Evolutionary conservation across 2,888 invertebrate genomes (phyloP), one percentile per base, ranked within the genome.

Genomic region (Empis livida): DNA sequence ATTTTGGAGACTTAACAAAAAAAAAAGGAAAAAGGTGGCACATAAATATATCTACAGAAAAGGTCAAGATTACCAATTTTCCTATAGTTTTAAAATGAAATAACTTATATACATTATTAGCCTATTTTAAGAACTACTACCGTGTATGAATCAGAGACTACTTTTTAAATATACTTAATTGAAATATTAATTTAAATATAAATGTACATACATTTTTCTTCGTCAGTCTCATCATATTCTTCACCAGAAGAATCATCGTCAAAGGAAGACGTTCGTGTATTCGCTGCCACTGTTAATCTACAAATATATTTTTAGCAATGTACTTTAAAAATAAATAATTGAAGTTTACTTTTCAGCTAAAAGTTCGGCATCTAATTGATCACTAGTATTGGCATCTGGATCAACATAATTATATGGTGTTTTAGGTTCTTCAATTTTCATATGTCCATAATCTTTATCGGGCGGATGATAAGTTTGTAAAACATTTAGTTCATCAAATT

Each of bases 401-500:
- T 82, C 82, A 27, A 72, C 74, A 45, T 79, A 68, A 59, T 80
- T 81, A 57, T 66, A 79, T 37, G 99, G 99, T 23, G 99, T 99
- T 70, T 96, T 96, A 2, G 99, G 97, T 71, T 99, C 99, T 60
- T 93, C 90, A 54, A 88, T 83, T 72, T 97, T 99, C 95, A 97
- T 97, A 63, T 94, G 94, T 10, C 99, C 99, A 71, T 99, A 99
- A 71, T 97, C 97, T 73, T 99, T 99, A 67, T 93, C 93, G 17
- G 88, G 77, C 39, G 99, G 99, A 74, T 99, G 99, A 61, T 94
- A 82, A 1, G 99, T 99, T 56, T 94, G 95, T 59, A 97, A 78
- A 55, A 99, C 97, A 72, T 99, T 99, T 82, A 95, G 90, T 74
- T 99, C 99, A 71, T 99, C 99, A 75, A 91, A 94, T 76, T 92